Conservation (phyloP, 53 echinoderm and acorn worm species). For the Actinopyga echinites region DNA sequence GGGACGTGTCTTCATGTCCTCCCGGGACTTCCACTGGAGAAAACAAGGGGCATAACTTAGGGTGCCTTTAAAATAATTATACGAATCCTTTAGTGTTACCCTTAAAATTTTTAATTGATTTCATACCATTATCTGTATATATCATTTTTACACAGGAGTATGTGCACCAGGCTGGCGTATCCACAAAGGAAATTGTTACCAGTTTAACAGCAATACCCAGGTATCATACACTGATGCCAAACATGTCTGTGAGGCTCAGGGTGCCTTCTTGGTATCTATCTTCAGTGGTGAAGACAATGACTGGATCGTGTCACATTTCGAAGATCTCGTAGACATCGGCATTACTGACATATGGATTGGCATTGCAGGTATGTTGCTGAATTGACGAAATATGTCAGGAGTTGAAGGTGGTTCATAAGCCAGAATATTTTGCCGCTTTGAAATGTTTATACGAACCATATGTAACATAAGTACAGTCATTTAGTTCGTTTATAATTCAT, state of each 20-base stretch:
- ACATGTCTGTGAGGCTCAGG: constrained; percentile 73
- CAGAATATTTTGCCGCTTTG: too few species aligned
- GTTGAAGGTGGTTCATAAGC: too few species aligned
- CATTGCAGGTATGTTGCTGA: constrained; percentile 56
- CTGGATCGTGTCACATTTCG: constrained; percentile 52
- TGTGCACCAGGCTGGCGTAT: constrained; percentile 75
- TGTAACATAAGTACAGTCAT: too few species aligned
- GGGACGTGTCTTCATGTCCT: too few species aligned
- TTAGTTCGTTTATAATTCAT: too few species aligned
- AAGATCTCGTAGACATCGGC: constrained; percentile 46
- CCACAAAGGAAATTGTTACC: constrained; percentile 72
- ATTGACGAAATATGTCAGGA: background rate
- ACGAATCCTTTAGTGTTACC: background rate
- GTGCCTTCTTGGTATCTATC: constrained; percentile 53
- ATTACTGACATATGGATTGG: constrained; percentile 66
- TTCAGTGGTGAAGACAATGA: constrained; percentile 55
- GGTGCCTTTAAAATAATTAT: background rate
- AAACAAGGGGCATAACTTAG: background rate
- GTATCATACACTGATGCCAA: constrained; percentile 70
- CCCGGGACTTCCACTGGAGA: too few species aligned
- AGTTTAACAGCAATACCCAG: constrained; percentile 56
- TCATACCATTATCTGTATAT: background rate
- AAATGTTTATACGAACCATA: too few species aligned
- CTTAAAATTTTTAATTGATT: background rate
- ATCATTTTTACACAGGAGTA: constrained; percentile 40